A percentile compares a stretch with the other conserved stretches of the same genome.
Conservation (phyloP, 2,797 vertebrate genomes). For the Acipenser ruthenus region DNA sequence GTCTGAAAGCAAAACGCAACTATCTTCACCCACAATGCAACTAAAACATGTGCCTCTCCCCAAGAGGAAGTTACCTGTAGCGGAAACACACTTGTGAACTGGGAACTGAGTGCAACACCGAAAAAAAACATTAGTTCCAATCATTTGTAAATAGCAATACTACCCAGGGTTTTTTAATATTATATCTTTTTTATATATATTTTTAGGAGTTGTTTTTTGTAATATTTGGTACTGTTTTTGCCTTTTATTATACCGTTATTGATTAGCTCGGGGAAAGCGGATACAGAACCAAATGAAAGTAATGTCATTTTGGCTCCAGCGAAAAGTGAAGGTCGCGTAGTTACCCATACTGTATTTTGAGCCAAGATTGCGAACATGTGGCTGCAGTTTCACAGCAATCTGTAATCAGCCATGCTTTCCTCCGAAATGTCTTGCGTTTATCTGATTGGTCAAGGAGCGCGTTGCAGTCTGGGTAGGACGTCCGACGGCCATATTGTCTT, state of each 20-base stretch:
- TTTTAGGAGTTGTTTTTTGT: too few relatives aligned
- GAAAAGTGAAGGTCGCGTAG: neutral
- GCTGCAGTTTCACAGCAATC: too few relatives aligned
- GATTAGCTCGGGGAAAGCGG: too few relatives aligned
- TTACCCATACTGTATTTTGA: neutral
- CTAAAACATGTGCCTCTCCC: slow-evolving; percentile 31
- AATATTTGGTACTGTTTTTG: too few relatives aligned
- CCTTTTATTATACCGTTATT: too few relatives aligned
- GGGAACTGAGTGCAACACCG: neutral
- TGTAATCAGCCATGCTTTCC: too few relatives aligned
- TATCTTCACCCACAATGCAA: neutral
- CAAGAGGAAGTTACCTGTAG: neutral
- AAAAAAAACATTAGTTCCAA: slow-evolving; percentile 5
- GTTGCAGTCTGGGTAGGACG: slow-evolving; percentile 45
- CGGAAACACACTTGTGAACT: neutral
- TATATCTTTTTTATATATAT: too few relatives aligned
- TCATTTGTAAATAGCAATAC: too few relatives aligned
- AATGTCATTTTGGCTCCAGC: neutral
- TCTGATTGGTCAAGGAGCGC: slow-evolving; percentile 12
- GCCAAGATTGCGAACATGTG: neutral
- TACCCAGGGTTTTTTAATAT: too few relatives aligned
- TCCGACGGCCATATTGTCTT: slow-evolving; percentile 36
- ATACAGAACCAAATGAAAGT: neutral
- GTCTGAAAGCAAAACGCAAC: neutral
- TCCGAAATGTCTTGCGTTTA: neutral